Evolutionary conservation across 2,888 invertebrate species (phyloP), one percentile per base, ranked within the genome.

Genomic region (Tyria jacobaeae): DNA sequence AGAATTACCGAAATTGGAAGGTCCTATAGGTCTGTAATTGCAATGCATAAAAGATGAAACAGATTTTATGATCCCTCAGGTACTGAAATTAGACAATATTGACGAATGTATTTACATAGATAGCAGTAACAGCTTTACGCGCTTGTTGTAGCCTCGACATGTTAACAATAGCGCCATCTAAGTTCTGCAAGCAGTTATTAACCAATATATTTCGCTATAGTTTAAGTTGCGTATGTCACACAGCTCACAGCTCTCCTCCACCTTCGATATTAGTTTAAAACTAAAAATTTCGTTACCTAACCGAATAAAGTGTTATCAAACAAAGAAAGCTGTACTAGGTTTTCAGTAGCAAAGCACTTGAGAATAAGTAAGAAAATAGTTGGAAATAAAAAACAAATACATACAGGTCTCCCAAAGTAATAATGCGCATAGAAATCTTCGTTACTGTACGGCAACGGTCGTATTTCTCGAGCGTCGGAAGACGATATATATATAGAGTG

Each of bases 161-260:
- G 31, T 1, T 15, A 27, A 59, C 37, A 52, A 37, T 48, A 17
- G 37, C 27, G 39, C n/a, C 27, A 31, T 54, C 53, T 54, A 54
- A 48, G 39, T 54, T 24, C 48, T 31, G 31, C 31, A 25, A 48
- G 48, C 21, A 25, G 6, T 44, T 34, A 27, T 9, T 24, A 34
- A 24, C 24, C 9, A 15, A n/a, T 2, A 37, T 1, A 53, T 37
- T 25, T 5, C n/a, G n/a, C 9, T n/a, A 3, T n/a, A 12, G 1
- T 27, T 50, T 31, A 4, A n/a, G 1, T 17, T 14, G 35, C 21
- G 14, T 25, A 37, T 7, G 37, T 10, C 6, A 34, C n/a, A 21
- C 3, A 34, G 14, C 2, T 14, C 2, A 14, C 17, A n/a, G n/a
- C n/a, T n/a, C n/a, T n/a, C n/a, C n/a, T n/a, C n/a, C n/a, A n/a